Evolutionary conservation across 2,797 vertebrate species (phyloP).

Genomic region (Aplochiton taeniatus): DNA sequence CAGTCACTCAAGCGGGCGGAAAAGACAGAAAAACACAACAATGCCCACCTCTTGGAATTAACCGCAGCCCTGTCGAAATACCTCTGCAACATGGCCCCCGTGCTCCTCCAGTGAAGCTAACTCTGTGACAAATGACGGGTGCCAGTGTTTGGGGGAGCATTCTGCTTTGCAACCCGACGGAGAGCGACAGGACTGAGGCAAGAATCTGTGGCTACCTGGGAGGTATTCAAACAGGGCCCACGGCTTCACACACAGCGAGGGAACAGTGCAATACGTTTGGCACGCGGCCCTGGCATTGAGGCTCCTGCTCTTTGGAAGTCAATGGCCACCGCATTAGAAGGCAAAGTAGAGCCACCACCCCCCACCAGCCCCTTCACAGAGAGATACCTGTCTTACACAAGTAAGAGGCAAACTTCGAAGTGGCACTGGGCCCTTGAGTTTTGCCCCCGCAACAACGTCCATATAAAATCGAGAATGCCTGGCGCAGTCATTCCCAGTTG

Average conservation of each 20-base stretch:
- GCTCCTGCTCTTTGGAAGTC: constrained; percentile 73
- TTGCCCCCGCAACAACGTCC: too few relatives aligned
- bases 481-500: constrained; percentile 51
- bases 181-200: background rate
- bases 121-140: background rate
- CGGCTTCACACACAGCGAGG: constrained; percentile 50
- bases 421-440: constrained; percentile 27
- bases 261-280: constrained; percentile 59
- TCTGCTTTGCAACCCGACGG: background rate
- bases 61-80: constrained; percentile 40
- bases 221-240: constrained; percentile 10
- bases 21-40: constrained; percentile 20
- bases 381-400: constrained; percentile 19
- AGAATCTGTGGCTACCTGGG: background rate
- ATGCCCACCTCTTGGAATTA: constrained; percentile 22
- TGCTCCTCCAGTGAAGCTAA: background rate
- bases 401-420: constrained; percentile 55
- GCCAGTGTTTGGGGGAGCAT: background rate
- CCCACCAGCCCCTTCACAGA: constrained; percentile 29
- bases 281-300: constrained; percentile 55
- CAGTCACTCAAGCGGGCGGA: constrained; percentile 15
- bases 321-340: constrained; percentile 68
- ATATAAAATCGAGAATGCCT: constrained; percentile 56
- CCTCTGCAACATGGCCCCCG: constrained; percentile 40
- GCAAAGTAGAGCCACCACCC: constrained; percentile 46